phyloP scores from a whole-genome alignment of 2,797 vertebrate species.

The Cynopterus sphinx region DNA sequence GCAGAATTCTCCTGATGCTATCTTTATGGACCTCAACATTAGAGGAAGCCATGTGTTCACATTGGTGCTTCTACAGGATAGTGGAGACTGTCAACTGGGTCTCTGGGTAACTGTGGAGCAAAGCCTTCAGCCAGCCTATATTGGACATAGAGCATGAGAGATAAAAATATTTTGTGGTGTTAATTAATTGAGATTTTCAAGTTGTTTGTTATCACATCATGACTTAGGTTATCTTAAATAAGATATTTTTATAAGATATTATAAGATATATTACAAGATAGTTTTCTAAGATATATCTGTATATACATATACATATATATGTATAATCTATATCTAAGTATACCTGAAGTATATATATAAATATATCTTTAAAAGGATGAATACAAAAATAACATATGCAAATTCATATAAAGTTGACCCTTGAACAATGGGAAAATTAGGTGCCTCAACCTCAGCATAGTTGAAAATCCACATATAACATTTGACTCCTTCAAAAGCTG shows the following conservation, averaged over 20 bases:
- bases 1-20: neutral
- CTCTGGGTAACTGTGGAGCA: neutral
- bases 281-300: neutral
- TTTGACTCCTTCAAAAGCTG: neutral
- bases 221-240: neutral
- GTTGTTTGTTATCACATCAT: neutral
- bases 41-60: neutral
- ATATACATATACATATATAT: neutral
- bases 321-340: no score
- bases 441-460: neutral
- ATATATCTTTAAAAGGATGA: neutral
- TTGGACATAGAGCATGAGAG: neutral
- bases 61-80: neutral
- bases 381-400: neutral
- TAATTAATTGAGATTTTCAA: neutral
- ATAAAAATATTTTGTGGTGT: neutral
- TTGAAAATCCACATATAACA: neutral
- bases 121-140: neutral
- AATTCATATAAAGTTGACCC: neutral
- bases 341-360: no score
- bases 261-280: neutral
- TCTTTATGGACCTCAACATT: neutral
- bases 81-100: neutral
- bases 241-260: neutral
- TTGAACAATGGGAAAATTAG: neutral